These are phyloP conservation scores for Callosobruchus maculatus DNA, from an alignment of 2,888 invertebrate genomes.

Conservation along the genomic window DNA sequence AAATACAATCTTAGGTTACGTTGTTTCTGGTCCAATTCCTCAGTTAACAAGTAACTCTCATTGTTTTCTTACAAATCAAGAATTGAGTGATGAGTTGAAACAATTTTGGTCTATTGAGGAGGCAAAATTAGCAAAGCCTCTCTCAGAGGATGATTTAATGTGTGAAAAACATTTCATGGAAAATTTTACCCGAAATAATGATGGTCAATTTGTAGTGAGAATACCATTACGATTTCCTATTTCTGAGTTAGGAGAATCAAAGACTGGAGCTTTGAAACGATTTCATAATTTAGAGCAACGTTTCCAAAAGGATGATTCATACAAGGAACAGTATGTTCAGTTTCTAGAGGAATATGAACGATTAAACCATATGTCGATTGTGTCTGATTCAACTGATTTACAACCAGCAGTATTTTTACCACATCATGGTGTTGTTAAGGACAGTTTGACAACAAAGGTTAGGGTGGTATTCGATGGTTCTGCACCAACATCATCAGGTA, in stretches of 20 bases:
- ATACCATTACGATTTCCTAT: constrained; percentile 3
- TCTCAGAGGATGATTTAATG: no score
- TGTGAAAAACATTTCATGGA: constrained; percentile 6
- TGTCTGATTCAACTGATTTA: no score
- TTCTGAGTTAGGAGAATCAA: not conserved
- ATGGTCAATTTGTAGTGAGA: constrained; percentile 10
- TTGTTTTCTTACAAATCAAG: no score
- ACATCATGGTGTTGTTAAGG: constrained; percentile 22
- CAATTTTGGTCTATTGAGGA: no score
- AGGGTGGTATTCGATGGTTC: constrained; percentile 12
- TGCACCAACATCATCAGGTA: constrained; percentile 12
- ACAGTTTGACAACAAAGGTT: constrained; percentile 15
- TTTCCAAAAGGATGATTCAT: constrained; percentile 7
- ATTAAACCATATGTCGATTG: constrained; percentile 14
- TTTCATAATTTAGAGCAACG: constrained; percentile 10
- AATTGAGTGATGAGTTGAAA: no score
- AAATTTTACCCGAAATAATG: constrained; percentile 1
- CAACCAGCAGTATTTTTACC: constrained; percentile 10
- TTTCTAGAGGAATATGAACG: constrained; percentile 12
- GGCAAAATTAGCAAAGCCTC: no score
- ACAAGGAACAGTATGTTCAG: constrained; percentile 7
- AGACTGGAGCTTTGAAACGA: constrained; percentile 3
- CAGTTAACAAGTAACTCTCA: no score
- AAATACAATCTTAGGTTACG: no score
- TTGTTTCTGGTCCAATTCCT: no score